phyloP scores from a whole-genome alignment of 2,113 vertebrate genomes.

The Silurus meridionalis region DNA sequence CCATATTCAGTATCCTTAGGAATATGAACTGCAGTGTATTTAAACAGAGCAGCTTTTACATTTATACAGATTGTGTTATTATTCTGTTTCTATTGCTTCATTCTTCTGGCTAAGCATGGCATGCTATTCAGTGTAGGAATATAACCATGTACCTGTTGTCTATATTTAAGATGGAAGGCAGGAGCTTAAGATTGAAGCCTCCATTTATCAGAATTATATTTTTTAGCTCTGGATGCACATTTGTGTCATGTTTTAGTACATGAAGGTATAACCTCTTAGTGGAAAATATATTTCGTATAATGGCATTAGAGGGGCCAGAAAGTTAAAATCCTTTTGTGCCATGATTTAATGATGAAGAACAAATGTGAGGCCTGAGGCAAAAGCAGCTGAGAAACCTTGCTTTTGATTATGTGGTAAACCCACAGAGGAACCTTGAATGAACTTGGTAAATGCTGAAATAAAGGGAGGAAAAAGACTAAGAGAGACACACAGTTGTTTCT shows the following conservation, averaged over 20 bases:
- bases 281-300: neutral
- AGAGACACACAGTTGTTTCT: neutral
- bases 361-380: slow-evolving; percentile 11
- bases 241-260: slow-evolving; percentile 1
- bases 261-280: neutral
- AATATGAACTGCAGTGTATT: neutral
- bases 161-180: neutral
- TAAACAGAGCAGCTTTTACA: neutral
- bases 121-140: neutral
- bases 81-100: neutral
- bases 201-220: neutral
- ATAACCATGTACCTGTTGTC: neutral
- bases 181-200: neutral
- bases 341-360: slow-evolving; percentile 15
- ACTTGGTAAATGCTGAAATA: neutral
- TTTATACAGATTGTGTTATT: neutral
- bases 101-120: neutral
- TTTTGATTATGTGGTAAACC: slow-evolving; percentile 29
- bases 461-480: neutral
- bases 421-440: slow-evolving; percentile 10
- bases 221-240: neutral
- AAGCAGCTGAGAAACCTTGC: neutral
- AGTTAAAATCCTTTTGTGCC: neutral
- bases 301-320: neutral
- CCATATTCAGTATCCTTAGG: neutral